Base-by-base conservation (phyloP, 2,113 vertebrate species). In the Xenopus borealis region DNA sequence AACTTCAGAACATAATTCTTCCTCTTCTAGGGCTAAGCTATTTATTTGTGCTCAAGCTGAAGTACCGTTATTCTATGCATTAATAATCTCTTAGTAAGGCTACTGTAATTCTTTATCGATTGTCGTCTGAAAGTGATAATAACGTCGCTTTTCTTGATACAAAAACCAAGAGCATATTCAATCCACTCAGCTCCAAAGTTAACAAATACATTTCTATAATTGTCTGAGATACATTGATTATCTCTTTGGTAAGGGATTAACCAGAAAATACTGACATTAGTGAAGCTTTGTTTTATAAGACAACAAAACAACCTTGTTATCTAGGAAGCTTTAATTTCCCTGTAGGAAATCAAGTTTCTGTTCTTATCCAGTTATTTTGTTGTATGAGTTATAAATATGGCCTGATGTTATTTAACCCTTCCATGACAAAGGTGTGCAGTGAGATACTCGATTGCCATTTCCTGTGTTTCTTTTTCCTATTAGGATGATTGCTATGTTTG, bases 91-190 rank as follows among this genome's bases (percentile, higher is more conserved):
- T 40, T 17, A 14, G 62, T 27, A 7, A 12, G 30, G 33, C 62
- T 40, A 63, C 27, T 63, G 30, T 63, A 63, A 63, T 63, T 33
- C 62, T 33, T 63, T 63, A 63, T 63, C 33, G 62, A 63, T 63
- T 63, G 27, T 40, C 62, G 2, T 63, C 62, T 63, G 33, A 63
- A 63, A 63, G 62, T 63, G 23, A 16, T 40, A 63, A 40, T 44
- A 63, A 63, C 44, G 30, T 27, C 62, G 7, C 27, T 40, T 63
- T 27, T 20, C 14, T 14, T 40, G 27, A 30, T 13, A 4, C 12
- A 17, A 30, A 63, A 62, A 63, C 27, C 30, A 16, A 17, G 27
- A 40, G 13, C 14, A 17, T 27, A 13, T 13, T 30, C 62, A 40
- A 63, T 33, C 14, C 62, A 40, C 23, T 63, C 62, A 40, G 12